Base-by-base conservation (phyloP, 1,140 invertebrate genomes). In the Anastrepha obliqua region DNA sequence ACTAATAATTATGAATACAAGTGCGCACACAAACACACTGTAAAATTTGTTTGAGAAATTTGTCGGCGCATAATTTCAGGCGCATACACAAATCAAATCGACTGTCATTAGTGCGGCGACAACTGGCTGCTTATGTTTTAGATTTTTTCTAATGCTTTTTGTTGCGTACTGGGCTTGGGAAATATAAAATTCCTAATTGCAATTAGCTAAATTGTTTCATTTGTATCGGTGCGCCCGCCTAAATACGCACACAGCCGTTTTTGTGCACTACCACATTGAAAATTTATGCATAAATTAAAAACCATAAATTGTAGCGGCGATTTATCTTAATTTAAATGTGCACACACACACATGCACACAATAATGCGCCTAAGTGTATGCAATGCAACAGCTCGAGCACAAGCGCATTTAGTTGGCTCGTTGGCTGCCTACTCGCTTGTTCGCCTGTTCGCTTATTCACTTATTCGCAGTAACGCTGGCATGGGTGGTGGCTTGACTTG, bases 281-380 rank as follows among this genome's bases (percentile, higher is more conserved):
- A 86, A 86, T 81, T 55, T 81, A 42, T 17, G 74, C 44, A 74
- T 67, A 65, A 67, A 70, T 87, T 92, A 92, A 92, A 92, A 92
- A 92, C 91, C 91, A 92, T 92, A 92, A 91, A 92, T 92, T 92
- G 91, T 91, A 91, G 11, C 89, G 91, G 90, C 92, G 91, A 92
- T 92, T 92, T 92, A 92, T 92, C 91, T 92, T 91, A 92, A 92
- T 92, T 92, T 92, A 92, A 92, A 92, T 92, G 91, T 91, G 91
- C 91, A 20, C 29, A 44, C 58, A 44, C 58, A 44, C 15, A 42
- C 29, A 42, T 55, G 0, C 59, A 39, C 11, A 86, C 55, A 11
- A 7, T 62, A 85, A 15, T 15, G 58, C 55, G 85, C 58, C 85
- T 62, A 86, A 13, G 58, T 62, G 13, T 62, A 62, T 2, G 55